phyloP scores from a whole-genome alignment of 2,888 invertebrate species.

The Gastrophysa polygoni region DNA sequence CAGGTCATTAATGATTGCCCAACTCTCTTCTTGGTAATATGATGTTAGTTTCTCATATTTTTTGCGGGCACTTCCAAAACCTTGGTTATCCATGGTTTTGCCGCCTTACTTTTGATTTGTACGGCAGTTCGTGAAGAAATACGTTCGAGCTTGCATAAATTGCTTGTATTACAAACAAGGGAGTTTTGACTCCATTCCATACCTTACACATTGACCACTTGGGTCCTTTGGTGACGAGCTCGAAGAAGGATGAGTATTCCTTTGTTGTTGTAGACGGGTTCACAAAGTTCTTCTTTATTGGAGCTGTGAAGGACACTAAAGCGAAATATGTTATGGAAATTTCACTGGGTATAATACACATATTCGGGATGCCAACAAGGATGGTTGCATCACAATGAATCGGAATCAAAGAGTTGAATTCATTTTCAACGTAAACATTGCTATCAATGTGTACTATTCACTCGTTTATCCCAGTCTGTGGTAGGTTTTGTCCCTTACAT shows the following conservation, averaged over 20 bases:
- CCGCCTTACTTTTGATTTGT: no score
- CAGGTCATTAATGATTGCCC: no score
- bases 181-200: slow-evolving; percentile 15
- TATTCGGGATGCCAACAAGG: slow-evolving; percentile 25
- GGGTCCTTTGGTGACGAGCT: slow-evolving; percentile 19
- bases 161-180: slow-evolving; percentile 41
- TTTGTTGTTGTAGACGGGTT: slow-evolving; percentile 24
- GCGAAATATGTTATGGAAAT: slow-evolving; percentile 17
- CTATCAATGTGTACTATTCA: no score
- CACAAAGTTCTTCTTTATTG: slow-evolving; percentile 20
- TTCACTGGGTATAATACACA: slow-evolving; percentile 17
- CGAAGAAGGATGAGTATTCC: slow-evolving; percentile 17
- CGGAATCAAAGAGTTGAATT: no score
- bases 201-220: slow-evolving; percentile 22
- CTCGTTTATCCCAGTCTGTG: no score
- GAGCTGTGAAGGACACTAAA: slow-evolving; percentile 11
- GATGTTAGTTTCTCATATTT: slow-evolving; percentile 34
- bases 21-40: no score
- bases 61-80: slow-evolving; percentile 34
- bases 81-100: no score
- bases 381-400: no score
- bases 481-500: no score
- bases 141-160: slow-evolving; percentile 44
- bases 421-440: no score
- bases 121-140: slow-evolving; percentile 42